Evolutionary conservation across 2,113 vertebrate species (phyloP).

Genomic region (Suncus etruscus): DNA sequence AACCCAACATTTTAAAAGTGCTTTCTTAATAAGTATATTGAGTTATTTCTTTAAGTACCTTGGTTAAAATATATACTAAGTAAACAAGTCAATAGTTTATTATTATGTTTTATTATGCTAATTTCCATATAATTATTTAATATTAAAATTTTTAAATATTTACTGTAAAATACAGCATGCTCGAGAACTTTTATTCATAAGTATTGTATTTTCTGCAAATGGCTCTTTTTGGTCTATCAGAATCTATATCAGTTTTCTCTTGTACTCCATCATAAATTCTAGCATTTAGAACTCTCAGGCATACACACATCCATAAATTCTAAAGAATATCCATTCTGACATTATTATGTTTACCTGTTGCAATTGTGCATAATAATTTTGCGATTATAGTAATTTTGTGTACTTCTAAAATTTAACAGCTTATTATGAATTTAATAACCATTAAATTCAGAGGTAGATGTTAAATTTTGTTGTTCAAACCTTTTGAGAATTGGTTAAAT

Average conservation of each 20-base stretch:
- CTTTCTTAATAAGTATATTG: no score
- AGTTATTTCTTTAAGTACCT: not conserved
- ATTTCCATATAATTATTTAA: not conserved
- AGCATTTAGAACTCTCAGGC: conserved; percentile 9
- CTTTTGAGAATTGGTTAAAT: not conserved
- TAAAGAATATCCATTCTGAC: conserved; percentile 64
- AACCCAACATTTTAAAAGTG: no score
- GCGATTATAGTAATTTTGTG: conserved; percentile 11
- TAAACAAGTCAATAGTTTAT: not conserved
- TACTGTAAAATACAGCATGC: not conserved
- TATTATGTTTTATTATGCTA: not conserved
- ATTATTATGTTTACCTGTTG: conserved; percentile 42
- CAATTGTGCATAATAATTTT: conserved; percentile 43
- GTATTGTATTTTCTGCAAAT: not conserved
- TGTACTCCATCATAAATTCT: not conserved
- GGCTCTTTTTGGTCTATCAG: not conserved
- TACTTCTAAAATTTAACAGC: conserved; percentile 40
- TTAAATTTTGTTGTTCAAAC: conserved; percentile 16
- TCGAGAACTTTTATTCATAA: not conserved
- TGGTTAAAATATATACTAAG: not conserved
- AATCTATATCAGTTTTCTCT: not conserved
- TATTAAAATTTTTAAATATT: no score
- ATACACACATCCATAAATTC: conserved; percentile 47
- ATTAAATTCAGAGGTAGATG: not conserved
- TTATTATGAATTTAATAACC: conserved; percentile 5